Percentiles rank a stretch among this genome's conserved stretches.
These are phyloP conservation scores for Serrognathus titanus DNA, from an alignment of 2,888 invertebrate genomes.

Conservation along the genomic window DNA sequence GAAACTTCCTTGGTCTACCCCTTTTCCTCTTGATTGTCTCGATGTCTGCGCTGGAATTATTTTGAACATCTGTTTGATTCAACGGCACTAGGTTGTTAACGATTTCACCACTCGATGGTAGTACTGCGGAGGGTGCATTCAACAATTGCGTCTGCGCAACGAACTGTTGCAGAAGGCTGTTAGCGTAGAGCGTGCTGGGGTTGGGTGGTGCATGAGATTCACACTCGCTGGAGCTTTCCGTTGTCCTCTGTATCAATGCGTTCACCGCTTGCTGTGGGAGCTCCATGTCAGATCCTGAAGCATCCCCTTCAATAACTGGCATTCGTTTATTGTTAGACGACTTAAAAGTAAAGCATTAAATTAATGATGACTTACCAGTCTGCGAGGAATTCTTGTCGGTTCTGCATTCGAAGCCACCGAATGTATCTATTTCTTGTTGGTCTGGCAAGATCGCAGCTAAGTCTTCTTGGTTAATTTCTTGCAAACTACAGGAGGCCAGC, in stretches of 20 bases:
- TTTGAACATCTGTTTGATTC: constrained; percentile 23
- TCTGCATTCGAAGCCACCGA: constrained; percentile 39
- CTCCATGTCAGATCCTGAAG: constrained; percentile 73
- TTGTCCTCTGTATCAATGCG: constrained; percentile 71
- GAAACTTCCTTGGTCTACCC: constrained; percentile 58
- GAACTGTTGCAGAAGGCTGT: constrained; percentile 75
- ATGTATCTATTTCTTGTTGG: constrained; percentile 53
- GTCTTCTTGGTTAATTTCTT: constrained; percentile 74
- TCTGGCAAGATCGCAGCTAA: constrained; percentile 75
- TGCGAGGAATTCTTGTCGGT: constrained; percentile 52
- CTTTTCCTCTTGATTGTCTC: constrained; percentile 53
- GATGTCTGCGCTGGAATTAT: constrained; percentile 37
- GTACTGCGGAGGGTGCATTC: constrained; percentile 49
- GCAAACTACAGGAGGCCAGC: constrained; percentile 55
- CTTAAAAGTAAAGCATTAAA: background rate
- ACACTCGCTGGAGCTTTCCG: constrained; percentile 71
- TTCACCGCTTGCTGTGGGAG: constrained; percentile 71
- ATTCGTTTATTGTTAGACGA: background rate
- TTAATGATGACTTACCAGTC: constrained; percentile 46
- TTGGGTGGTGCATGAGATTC: constrained; percentile 56
- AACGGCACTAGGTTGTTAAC: constrained; percentile 40
- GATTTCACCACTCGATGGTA: constrained; percentile 41
- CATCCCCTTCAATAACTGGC: constrained; percentile 49
- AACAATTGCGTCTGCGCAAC: constrained; percentile 74
- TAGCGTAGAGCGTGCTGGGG: constrained; percentile 58